Evolutionary conservation across 2,797 vertebrate species (phyloP).

Genomic region (Rhinichthys osculus): DNA sequence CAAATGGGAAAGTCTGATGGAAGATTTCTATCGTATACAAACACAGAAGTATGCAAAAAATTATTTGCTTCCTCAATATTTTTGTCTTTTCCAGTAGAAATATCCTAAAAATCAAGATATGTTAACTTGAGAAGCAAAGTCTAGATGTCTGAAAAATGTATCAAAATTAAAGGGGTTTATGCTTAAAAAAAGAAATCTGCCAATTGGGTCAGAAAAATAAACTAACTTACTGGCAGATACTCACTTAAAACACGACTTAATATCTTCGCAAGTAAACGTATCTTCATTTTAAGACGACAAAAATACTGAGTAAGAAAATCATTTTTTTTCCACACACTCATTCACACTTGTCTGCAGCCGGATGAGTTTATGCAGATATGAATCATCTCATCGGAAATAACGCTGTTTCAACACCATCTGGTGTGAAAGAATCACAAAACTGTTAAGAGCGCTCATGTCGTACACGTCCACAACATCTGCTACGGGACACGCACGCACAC

Average conservation of each 20-base stretch:
- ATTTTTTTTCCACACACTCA: background rate
- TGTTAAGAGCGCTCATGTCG: background rate
- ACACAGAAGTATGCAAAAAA: background rate
- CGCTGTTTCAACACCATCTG: slow-evolving; percentile 44
- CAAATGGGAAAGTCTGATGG: slow-evolving; percentile 17
- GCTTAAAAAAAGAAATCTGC: background rate
- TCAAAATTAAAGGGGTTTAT: background rate
- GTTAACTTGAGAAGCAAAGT: background rate
- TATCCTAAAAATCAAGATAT: background rate
- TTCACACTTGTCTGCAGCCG: background rate
- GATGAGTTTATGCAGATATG: slow-evolving; percentile 25
- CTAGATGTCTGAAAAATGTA: background rate
- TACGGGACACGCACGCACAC: slow-evolving; percentile 29
- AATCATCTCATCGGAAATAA: slow-evolving; percentile 8
- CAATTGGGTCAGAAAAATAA: background rate
- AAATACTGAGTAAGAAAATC: slow-evolving; percentile 8
- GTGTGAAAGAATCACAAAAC: slow-evolving; percentile 7
- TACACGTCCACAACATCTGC: slow-evolving; percentile 35
- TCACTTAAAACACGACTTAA: background rate
- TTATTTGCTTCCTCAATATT: background rate
- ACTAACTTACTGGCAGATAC: background rate
- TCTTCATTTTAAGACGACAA: slow-evolving; percentile 2
- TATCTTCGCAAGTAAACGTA: background rate
- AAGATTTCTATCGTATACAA: background rate
- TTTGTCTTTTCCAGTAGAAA: background rate